Base-by-base conservation (phyloP, 2,888 invertebrate species). In the Aradus depressus region DNA sequence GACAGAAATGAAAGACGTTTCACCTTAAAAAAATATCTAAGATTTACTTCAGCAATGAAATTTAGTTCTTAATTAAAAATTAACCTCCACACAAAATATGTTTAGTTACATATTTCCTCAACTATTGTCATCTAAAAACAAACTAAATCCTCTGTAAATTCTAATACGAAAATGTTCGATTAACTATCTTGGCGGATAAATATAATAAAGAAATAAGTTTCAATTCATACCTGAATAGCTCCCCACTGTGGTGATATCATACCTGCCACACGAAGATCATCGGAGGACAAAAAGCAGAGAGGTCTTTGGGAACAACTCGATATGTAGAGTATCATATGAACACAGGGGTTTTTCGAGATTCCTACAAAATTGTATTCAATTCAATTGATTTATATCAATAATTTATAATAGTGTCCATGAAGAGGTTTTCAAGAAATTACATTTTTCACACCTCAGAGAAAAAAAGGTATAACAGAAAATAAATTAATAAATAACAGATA, bases 161-260 rank as follows among this genome's bases (percentile, higher is more conserved):
- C n/a, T n/a, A n/a, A n/a, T n/a, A n/a, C n/a, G n/a, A n/a, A n/a
- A n/a, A n/a, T n/a, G n/a, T n/a, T n/a, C n/a, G n/a, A n/a, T n/a
- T n/a, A n/a, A n/a, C n/a, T n/a, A n/a, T n/a, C n/a, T n/a, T n/a
- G n/a, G n/a, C n/a, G n/a, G n/a, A n/a, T n/a, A n/a, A n/a, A n/a
- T n/a, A n/a, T n/a, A n/a, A n/a, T n/a, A n/a, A n/a, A n/a, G n/a
- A n/a, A n/a, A n/a, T n/a, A n/a, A n/a, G n/a, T n/a, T n/a, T n/a
- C n/a, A n/a, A n/a, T n/a, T n/a, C n/a, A n/a, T n/a, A n/a, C n/a
- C 44, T 83, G 75, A 53, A 95, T 80, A 1, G 89, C 91, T 35
- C 95, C 95, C 95, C 95, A 95, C 53, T 86, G 77, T 0, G 86
- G 82, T 0, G 87, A 87, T 62, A 85, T 74, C 66, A 88, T 87